A percentile compares a stretch with the other conserved stretches of the same genome.
Evolutionary conservation across 2,113 vertebrate genomes (phyloP).

Genomic region (Pogona vitticeps): DNA sequence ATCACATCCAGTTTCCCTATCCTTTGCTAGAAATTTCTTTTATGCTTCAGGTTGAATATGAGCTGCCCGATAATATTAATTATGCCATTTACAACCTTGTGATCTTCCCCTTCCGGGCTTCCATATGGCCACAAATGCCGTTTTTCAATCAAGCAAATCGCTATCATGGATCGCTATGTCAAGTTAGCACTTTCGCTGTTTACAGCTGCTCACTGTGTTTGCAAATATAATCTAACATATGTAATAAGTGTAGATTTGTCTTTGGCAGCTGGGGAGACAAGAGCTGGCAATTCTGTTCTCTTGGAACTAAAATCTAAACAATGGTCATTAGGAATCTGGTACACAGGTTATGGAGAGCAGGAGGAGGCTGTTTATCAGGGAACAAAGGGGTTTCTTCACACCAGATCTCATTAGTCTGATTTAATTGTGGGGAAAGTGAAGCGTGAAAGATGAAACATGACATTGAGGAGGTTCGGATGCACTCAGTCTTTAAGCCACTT

Average conservation of each 20-base stretch:
- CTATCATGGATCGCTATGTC: background rate
- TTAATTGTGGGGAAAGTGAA: constrained; percentile 7
- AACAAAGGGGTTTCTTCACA: constrained; percentile 25
- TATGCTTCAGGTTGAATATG: constrained; percentile 2
- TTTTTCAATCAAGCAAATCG: constrained; percentile 8
- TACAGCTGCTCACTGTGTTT: background rate
- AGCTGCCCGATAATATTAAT: constrained; percentile 3
- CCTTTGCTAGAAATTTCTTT: background rate
- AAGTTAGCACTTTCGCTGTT: background rate
- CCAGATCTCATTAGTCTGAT: constrained; percentile 30
- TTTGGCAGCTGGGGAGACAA: background rate
- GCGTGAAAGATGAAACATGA: constrained; percentile 18
- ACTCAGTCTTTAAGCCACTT: background rate
- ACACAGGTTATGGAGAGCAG: background rate
- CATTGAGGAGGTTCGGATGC: background rate
- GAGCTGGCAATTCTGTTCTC: background rate
- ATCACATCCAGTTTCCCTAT: background rate
- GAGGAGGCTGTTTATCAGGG: background rate
- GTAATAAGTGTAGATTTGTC: background rate
- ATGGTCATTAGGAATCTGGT: constrained; percentile 5
- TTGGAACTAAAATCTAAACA: constrained; percentile 6
- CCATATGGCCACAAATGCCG: background rate
- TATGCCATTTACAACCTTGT: background rate
- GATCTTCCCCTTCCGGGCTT: rapidly evolving
- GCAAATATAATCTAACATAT: background rate